phyloP scores from a whole-genome alignment of 1,140 invertebrate genomes.

The Drosophila lacteicornis region DNA sequence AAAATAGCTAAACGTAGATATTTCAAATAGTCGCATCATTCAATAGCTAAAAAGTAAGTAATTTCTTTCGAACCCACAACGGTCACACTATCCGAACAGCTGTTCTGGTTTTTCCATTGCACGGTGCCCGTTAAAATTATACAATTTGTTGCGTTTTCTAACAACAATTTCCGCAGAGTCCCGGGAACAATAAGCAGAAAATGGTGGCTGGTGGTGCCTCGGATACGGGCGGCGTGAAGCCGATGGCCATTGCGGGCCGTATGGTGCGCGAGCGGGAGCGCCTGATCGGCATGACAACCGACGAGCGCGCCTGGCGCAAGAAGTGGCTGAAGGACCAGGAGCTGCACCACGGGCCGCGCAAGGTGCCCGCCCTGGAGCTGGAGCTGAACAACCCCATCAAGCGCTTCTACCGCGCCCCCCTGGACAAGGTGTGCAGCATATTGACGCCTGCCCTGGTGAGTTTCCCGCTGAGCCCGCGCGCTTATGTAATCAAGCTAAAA shows the following conservation, averaged over 20 bases:
- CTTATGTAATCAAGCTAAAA: constrained; percentile 66
- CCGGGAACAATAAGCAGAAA: constrained; percentile 22
- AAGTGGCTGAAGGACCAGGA: constrained; percentile 94
- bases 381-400: constrained; percentile 91
- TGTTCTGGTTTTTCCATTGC: constrained; percentile 25
- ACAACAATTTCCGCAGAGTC: constrained; percentile 10
- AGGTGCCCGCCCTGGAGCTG: constrained; percentile 88
- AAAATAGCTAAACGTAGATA: not conserved
- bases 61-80: too few relatives aligned
- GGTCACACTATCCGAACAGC: constrained; percentile 23
- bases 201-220: constrained; percentile 82
- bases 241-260: constrained; percentile 91
- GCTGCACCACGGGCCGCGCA: constrained; percentile 90
- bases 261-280: constrained; percentile 91
- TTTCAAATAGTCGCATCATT: not conserved
- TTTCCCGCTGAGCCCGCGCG: not conserved
- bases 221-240: constrained; percentile 87
- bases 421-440: constrained; percentile 88
- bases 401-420: constrained; percentile 89
- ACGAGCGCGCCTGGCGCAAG: constrained; percentile 92
- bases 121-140: constrained; percentile 24
- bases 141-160: constrained; percentile 37
- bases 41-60: not conserved
- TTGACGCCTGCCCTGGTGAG: constrained; percentile 88
- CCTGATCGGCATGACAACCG: constrained; percentile 91